Conservation (phyloP, 1,140 invertebrate genomes). For the Cylas formicarius region DNA sequence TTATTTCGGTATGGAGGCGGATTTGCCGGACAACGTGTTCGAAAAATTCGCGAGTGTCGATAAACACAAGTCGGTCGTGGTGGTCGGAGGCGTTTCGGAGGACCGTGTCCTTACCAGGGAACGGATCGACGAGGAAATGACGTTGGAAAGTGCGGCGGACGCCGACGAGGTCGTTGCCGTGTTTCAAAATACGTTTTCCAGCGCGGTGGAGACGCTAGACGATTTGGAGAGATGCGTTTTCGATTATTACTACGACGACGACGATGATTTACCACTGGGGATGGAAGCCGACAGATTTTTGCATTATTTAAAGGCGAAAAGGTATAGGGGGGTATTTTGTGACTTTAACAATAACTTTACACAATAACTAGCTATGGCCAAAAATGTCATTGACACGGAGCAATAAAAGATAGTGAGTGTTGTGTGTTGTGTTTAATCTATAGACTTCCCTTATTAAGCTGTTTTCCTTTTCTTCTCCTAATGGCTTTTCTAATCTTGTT, state of each 20-base stretch:
- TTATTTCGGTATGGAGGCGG: constrained; percentile 34
- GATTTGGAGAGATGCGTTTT: constrained; percentile 43
- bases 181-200: constrained; percentile 56
- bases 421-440: too few species aligned
- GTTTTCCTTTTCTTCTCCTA: too few species aligned
- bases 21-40: constrained; percentile 9
- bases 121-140: constrained; percentile 32
- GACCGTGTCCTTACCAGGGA: constrained; percentile 26
- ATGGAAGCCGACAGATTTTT: constrained; percentile 36
- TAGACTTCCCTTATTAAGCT: too few species aligned
- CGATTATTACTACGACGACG: constrained; percentile 30
- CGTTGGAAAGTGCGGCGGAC: constrained; percentile 36
- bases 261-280: constrained; percentile 38
- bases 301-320: constrained; percentile 23
- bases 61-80: constrained; percentile 39
- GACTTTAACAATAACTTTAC: too few species aligned
- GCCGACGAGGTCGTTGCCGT: constrained; percentile 58
- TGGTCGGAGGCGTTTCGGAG: too few species aligned
- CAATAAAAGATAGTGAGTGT: too few species aligned
- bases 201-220: constrained; percentile 51
- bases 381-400: too few species aligned
- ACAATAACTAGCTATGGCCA: too few species aligned
- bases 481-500: too few species aligned
- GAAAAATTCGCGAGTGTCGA: constrained; percentile 24
- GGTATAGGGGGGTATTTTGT: constrained; percentile 21